Evolutionary conservation across 2,888 invertebrate species (phyloP), one percentile per base, ranked within the genome.

Genomic region (Sarcophaga rosellei): DNA sequence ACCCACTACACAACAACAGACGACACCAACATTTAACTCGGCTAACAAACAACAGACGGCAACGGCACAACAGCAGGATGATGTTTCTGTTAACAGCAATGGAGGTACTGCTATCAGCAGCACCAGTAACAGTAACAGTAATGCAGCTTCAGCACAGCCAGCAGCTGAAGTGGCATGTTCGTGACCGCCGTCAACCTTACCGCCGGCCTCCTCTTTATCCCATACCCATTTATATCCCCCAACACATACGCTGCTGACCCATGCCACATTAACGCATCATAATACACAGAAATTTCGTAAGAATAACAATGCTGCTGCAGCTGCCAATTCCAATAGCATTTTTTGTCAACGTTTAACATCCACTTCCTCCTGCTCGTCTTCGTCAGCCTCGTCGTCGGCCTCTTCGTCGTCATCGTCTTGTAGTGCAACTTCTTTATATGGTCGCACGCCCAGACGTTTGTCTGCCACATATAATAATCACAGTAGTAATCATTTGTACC

Each of bases 131-230:
- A 88, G 70, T 82, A 87, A 70, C 53, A 69, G 25, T 12, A 84
- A 77, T 69, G 59, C 88, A 21, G 83, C 89, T 87, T 72, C 83
- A 80, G 81, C 90, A 66, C 88, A 87, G 85, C 79, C 90, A 72
- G 89, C 91, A 87, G 87, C 93, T 72, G 93, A 93, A 89, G 93
- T 93, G 63, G 92, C 92, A 70, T 93, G 93, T 83, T 93, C 93
- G 93, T 93, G 93, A 93, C 93, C 91, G 91, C 90, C 89, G 89
- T 90, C 90, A 89, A 69, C 81, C 53, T 66, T 84, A 66, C 69
- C 84, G 79, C 79, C 61, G 83, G 72, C 77, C 62, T 5, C 88
- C 62, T 5, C 88, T 53, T 62, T 86, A 84, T 78, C 86, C 61
- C 85, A 84, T 78, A 70, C 86, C 57, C 86, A 86, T 44, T 78